Evolutionary conservation across 2,113 vertebrate genomes (phyloP).

Genomic region (Megaleporinus macrocephalus): DNA sequence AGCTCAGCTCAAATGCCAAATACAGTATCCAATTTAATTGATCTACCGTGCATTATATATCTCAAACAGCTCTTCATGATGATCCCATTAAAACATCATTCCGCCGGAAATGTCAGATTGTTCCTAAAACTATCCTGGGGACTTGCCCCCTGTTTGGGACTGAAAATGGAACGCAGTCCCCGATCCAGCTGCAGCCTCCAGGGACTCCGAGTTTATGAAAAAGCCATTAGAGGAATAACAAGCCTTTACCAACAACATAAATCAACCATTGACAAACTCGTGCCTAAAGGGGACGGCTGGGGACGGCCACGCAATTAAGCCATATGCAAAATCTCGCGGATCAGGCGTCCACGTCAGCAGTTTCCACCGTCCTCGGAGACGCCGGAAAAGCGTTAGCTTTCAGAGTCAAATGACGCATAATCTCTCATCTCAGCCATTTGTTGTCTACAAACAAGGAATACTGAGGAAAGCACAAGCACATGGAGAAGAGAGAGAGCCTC

Average conservation of each 20-base stretch:
- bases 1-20: not conserved
- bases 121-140: not conserved
- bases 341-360: constrained; percentile 68
- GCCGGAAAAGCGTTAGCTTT: constrained; percentile 62
- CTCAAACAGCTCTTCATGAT: not conserved
- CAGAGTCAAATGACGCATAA: constrained; percentile 69
- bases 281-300: constrained; percentile 61
- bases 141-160: not conserved
- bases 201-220: constrained; percentile 53
- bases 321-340: constrained; percentile 63
- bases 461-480: not conserved
- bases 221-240: constrained; percentile 62
- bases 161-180: not conserved
- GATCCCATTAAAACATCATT: not conserved
- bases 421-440: constrained; percentile 62
- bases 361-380: constrained; percentile 61
- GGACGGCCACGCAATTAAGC: constrained; percentile 70
- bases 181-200: constrained; percentile 16
- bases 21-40: not conserved
- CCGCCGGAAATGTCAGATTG: not conserved
- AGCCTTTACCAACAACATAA: constrained; percentile 70
- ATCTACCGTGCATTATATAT: not conserved
- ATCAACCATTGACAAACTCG: constrained; percentile 71
- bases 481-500: not conserved
- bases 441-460: constrained; percentile 53